Evolutionary conservation across 1,140 invertebrate genomes (phyloP).

Genomic region (Heliconius congener): DNA sequence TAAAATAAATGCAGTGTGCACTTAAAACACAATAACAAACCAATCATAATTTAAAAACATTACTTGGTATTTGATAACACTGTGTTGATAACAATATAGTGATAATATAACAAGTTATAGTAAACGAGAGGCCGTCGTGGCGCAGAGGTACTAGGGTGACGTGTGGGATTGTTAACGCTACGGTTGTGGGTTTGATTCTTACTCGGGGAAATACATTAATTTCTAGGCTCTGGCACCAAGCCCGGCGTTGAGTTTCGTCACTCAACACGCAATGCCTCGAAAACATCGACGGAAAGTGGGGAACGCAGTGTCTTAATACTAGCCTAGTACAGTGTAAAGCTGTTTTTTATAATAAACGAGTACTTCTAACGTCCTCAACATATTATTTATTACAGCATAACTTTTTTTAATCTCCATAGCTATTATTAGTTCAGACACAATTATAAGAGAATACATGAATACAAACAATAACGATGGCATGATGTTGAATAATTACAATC

Average conservation of each 20-base stretch:
- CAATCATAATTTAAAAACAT: neutral
- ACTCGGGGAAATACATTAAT: no score
- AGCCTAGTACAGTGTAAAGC: no score
- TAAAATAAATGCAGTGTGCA: neutral
- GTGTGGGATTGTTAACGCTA: no score
- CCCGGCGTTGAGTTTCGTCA: no score
- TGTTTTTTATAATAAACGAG: neutral
- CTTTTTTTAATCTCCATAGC: neutral
- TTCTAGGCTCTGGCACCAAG: no score
- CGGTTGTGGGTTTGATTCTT: no score
- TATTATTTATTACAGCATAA: neutral
- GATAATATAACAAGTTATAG: neutral
- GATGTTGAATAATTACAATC: slow-evolving; percentile 4
- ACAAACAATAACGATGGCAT: neutral
- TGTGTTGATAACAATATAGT: neutral
- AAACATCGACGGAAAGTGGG: neutral
- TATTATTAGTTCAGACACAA: slow-evolving; percentile 2
- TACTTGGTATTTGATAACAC: neutral
- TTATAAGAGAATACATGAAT: slow-evolving; percentile 9
- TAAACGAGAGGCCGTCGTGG: no score
- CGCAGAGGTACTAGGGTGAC: no score
- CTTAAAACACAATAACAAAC: neutral
- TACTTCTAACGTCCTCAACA: neutral
- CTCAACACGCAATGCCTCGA: no score
- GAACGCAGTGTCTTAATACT: no score